Conservation (phyloP, 1,140 invertebrate genomes). For the Neodiprion lecontei region DNA sequence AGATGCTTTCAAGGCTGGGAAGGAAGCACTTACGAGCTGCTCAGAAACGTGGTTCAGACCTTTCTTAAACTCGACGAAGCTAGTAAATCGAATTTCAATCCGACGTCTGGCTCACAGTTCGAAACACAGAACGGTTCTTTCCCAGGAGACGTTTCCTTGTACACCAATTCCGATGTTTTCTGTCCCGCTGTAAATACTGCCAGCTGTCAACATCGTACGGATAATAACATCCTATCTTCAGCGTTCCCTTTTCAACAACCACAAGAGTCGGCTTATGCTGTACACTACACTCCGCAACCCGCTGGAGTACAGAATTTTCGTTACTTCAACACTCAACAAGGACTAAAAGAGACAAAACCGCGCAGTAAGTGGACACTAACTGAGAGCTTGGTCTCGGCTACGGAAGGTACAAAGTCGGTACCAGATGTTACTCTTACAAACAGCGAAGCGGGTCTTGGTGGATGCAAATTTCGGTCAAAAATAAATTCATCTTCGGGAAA, state of each 20-base stretch:
- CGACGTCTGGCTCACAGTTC: slow-evolving; percentile 17
- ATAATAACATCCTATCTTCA: slow-evolving; percentile 14
- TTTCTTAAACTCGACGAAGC: slow-evolving; percentile 43
- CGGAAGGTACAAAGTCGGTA: slow-evolving; percentile 32
- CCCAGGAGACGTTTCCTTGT: slow-evolving; percentile 52
- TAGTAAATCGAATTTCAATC: slow-evolving; percentile 6
- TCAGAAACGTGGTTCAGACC: slow-evolving; percentile 43
- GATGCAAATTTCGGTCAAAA: slow-evolving; percentile 27
- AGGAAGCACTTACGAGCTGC: slow-evolving; percentile 41
- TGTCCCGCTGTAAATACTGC: slow-evolving; percentile 21
- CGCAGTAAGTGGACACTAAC: slow-evolving; percentile 54
- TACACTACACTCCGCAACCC: slow-evolving; percentile 24
- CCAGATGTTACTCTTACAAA: slow-evolving; percentile 27
- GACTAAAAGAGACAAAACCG: slow-evolving; percentile 46
- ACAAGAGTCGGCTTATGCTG: slow-evolving; percentile 16
- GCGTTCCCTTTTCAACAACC: slow-evolving; percentile 11
- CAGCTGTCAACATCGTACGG: slow-evolving; percentile 9
- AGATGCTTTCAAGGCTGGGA: slow-evolving; percentile 50
- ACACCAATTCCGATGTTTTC: slow-evolving; percentile 45
- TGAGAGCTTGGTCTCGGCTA: slow-evolving; percentile 34
- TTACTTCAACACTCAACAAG: slow-evolving; percentile 30
- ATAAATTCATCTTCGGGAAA: slow-evolving; percentile 20
- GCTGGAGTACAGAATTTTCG: slow-evolving; percentile 31
- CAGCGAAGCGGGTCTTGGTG: slow-evolving; percentile 12
- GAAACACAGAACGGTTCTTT: slow-evolving; percentile 38